Evolutionary conservation across 2,888 invertebrate species (phyloP), one percentile per base, ranked within the genome.

Genomic region (Oscheius myriophilus): DNA sequence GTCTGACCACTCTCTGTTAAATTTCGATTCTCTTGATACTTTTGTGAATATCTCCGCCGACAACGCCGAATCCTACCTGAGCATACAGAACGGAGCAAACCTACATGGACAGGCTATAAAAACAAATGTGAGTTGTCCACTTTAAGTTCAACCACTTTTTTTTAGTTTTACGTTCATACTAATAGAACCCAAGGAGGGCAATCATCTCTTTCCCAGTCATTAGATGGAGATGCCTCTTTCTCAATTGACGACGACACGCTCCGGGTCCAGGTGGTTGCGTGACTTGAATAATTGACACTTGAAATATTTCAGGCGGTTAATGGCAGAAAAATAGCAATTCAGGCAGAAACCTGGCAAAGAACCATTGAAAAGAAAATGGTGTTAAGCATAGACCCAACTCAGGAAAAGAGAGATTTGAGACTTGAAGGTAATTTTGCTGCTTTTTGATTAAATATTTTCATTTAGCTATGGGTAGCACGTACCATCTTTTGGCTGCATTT

Each of bases 21-120:
- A 72, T 43, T 74, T 76, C 41, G 74, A 76, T 43, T 67, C 66
- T 1, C 67, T 55, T 33, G 76, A 76, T 58, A 71, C 76, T 18
- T 76, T 72, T 63, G 71, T 69, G 12, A 76, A 76, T 18, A 69
- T 70, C 1, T 55, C 65, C 6, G 71, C 71, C 9, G 61, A 68
- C 53, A 61, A 53, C 49, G 69, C 62, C 3, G 68, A 71, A 39
- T 71, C 71, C 0, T 68, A 58, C 14, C 45, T 71, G 46, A 69
- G 53, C 25, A 49, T 71, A 23, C 39, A 49, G 16, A 62, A 69
- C 61, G 46, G 61, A 45, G 68, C 65, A 14, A 58, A 51, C 46
- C 23, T 71, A 12, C 62, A 71, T 61, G 71, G 64, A 9, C 61
- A 52, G 23, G 51, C 57, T 9, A 33, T 58, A 23, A 67, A 68